Evolutionary conservation across 2,113 vertebrate species (phyloP).

Genomic region (Herpetotheres cachinnans): DNA sequence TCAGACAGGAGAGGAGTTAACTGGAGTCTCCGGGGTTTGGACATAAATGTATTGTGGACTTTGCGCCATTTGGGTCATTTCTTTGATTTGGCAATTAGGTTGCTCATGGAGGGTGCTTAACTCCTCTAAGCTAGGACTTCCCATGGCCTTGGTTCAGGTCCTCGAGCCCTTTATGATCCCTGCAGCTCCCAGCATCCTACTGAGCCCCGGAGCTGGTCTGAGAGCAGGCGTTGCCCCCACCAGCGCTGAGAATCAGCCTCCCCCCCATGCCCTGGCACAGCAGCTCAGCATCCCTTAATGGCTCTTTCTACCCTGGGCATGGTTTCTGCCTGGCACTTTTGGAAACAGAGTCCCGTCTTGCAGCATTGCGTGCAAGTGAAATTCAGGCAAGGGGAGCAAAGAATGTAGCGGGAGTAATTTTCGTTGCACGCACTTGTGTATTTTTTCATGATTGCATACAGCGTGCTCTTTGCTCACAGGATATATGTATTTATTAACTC

Average conservation of each 20-base stretch:
- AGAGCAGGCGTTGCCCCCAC: background rate
- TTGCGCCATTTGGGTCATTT: background rate
- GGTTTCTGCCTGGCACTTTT: background rate
- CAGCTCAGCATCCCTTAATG: background rate
- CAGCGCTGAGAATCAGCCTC: background rate
- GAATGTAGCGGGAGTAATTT: background rate
- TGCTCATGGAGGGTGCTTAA: background rate
- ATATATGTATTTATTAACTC: background rate
- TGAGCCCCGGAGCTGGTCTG: background rate
- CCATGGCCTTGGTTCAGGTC: background rate
- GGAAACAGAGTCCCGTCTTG: background rate
- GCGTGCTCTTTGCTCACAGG: background rate
- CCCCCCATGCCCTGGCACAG: fast-evolving
- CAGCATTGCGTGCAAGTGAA: background rate
- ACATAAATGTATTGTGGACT: fast-evolving
- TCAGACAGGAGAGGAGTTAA: background rate
- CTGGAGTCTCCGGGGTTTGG: background rate
- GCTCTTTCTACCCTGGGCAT: fast-evolving
- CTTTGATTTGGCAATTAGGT: background rate
- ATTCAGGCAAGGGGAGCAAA: background rate
- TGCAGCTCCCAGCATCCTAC: background rate
- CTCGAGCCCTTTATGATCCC: background rate
- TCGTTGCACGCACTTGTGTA: background rate
- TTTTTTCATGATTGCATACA: background rate
- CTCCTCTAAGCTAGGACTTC: background rate